A percentile compares a stretch with the other conserved stretches of the same genome.
These are phyloP conservation scores for Stylophora pistillata DNA, from an alignment of 64 coral and sea anemone species.

Conservation along the genomic window DNA sequence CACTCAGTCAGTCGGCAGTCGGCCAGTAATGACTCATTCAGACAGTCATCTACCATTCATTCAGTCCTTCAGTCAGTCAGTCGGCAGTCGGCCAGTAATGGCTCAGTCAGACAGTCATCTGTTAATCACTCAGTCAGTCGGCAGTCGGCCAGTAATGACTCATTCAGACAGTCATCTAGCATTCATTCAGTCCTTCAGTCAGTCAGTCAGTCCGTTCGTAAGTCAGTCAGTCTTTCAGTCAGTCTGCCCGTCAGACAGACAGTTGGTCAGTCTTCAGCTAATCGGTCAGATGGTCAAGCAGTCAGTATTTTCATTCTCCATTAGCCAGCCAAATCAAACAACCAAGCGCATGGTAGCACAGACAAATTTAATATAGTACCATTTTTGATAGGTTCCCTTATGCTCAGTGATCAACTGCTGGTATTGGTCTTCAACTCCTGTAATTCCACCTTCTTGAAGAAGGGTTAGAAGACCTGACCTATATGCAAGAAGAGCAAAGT, in stretches of 20 bases:
- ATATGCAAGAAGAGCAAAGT: neutral
- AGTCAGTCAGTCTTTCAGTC: neutral
- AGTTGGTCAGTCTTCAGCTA: no score
- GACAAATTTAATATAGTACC: slow-evolving; percentile 18
- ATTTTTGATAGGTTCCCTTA: slow-evolving; percentile 89
- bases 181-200: neutral
- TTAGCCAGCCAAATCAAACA: no score
- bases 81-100: neutral
- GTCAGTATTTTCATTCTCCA: no score
- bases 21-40: no score
- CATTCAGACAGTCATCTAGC: neutral
- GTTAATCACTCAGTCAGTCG: neutral
- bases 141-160: neutral
- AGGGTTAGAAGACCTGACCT: slow-evolving; percentile 85
- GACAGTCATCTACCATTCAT: neutral
- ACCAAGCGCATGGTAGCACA: no score
- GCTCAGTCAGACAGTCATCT: neutral
- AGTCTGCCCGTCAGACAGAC: neutral
- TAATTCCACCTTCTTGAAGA: slow-evolving; percentile 79
- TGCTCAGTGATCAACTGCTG: slow-evolving; percentile 84
- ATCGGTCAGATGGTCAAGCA: no score
- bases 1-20: neutral
- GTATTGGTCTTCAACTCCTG: slow-evolving; percentile 80
- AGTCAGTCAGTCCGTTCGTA: neutral
- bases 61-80: neutral